Base-by-base conservation (phyloP, 1,140 invertebrate species). In the Drosophila burlai region DNA sequence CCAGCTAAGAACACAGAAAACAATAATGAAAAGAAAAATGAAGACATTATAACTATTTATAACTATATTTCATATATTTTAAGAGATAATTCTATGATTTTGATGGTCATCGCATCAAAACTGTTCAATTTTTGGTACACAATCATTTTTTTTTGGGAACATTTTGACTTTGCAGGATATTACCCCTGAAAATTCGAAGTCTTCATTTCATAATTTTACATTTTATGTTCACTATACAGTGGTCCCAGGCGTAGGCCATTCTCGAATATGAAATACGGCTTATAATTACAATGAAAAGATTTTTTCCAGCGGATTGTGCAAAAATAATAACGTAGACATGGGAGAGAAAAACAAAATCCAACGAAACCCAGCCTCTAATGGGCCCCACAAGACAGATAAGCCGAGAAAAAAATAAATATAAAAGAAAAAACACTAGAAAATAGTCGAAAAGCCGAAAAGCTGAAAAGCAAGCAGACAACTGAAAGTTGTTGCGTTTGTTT, bases 401-500 rank as follows among this genome's bases (percentile, higher is more conserved):
- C 82, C 34, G 47, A 67, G 60, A 65, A 50, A 69, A 43, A 49
- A 52, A 49, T 34, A 57, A 40, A 67, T 40, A n/a, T 15, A 29
- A 11, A 52, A 55, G 45, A 40, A 68, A 40, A 64, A 54, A 73
- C 49, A 63, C 75, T 63, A 54, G 29, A 52, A 50, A 50, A 29
- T 77, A 54, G 80, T 60, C 64, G 57, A 76, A 83, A 74, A 76
- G 79, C 63, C 63, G 36, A 38, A 38, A 38, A 38, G 36, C 36
- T 52, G 29, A 65, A 49, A 18, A 47, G 47, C 63, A 66, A 66
- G 55, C 74, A 71, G 74, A 85, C 78, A 85, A 85, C 82, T 85
- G 82, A 85, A 85, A 85, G 82, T 85, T 81, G 82, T 81, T 85
- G 78, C 78, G 82, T 79, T 80, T 81, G 71, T 84, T 84, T 85